Base-by-base conservation (phyloP, 2,113 vertebrate genomes). In the Madoqua kirkii region DNA sequence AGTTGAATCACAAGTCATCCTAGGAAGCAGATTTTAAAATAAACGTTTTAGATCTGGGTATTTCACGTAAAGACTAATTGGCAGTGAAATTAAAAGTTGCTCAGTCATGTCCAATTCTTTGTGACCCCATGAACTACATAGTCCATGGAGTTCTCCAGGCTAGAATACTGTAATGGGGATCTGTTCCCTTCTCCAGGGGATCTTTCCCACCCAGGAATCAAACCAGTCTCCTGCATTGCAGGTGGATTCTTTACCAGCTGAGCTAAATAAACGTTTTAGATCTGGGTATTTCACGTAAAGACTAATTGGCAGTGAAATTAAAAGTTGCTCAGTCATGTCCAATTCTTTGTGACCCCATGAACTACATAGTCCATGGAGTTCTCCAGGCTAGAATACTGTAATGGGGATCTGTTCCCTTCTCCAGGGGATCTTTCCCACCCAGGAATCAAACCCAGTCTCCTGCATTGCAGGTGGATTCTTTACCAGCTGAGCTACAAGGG, bases 281-380 rank as follows among this genome's bases (percentile, higher is more conserved):
- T 31, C n/a, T 71, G n/a, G 12, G 52, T 43, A 40, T 45, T 40
- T 89, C 85, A 57, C 5, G 48, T 82, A 2, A 4, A 85, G 84
- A 6, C 40, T 59, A 78, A 79, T 12, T 43, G 40, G 16, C n/a
- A 71, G n/a, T 23, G 5, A 71, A 71, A 71, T 9, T 40, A 12
- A 71, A 40, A 40, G n/a, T 71, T 6, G 3, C n/a, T 23, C n/a
- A 23, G 9, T 71, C 10, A 3, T 40, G 9, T 40, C 10, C 19
- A 0, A 71, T 40, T 71, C n/a, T 40, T 40, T 6, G n/a, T 0
- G 0, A 40, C 3, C 5, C 5, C 19, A 23, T 71, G 67, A 19
- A 40, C 67, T 71, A 12, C 67, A 40, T 10, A 40, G n/a, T 71
- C 19, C n/a, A 40, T 71, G 67, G 19, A 40, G 11, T 71, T 71